phyloP scores from a whole-genome alignment of 2,888 invertebrate species.

The Dynastes tityus region DNA sequence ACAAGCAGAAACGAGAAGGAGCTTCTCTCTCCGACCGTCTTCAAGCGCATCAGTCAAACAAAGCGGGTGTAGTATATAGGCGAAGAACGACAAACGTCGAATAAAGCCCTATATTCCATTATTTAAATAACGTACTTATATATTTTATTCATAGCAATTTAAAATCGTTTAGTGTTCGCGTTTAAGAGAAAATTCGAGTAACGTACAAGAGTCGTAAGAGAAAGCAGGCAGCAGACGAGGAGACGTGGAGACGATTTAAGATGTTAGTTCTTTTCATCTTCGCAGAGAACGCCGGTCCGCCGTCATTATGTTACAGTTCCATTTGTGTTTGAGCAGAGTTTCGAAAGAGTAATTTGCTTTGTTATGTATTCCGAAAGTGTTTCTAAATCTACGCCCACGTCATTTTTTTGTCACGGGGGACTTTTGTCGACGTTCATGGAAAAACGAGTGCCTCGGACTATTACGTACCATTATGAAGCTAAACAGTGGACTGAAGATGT shows the following conservation, averaged over 20 bases:
- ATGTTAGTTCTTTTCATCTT: conserved; percentile 58
- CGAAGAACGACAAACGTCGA: conserved; percentile 37
- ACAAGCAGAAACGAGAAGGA: conserved; percentile 15
- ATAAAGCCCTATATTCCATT: conserved; percentile 46
- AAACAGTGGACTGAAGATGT: conserved; percentile 37
- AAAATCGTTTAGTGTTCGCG: conserved; percentile 58
- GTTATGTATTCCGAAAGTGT: conserved; percentile 62
- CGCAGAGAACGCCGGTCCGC: conserved; percentile 50
- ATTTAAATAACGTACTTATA: conserved; percentile 51
- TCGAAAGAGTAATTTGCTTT: conserved; percentile 63
- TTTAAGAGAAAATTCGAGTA: conserved; percentile 50
- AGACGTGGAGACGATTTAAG: conserved; percentile 48
- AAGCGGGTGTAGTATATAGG: conserved; percentile 14
- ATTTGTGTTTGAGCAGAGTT: conserved; percentile 56
- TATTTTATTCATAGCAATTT: conserved; percentile 57
- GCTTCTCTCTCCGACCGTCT: conserved; percentile 10
- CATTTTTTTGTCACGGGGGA: conserved; percentile 54
- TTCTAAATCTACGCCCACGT: conserved; percentile 61
- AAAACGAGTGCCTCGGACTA: conserved; percentile 32
- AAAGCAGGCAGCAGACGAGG: conserved; percentile 31
- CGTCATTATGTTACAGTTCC: conserved; percentile 59
- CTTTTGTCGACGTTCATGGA: conserved; percentile 39
- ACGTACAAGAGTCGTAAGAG: conserved; percentile 20
- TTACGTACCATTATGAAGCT: conserved; percentile 36
- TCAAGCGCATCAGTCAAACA: conserved; percentile 26